Percentiles rank a stretch among this genome's conserved stretches.
These are phyloP conservation scores for Trachelus iudaicus DNA, from an alignment of 2,888 invertebrate genomes.

Conservation along the genomic window DNA sequence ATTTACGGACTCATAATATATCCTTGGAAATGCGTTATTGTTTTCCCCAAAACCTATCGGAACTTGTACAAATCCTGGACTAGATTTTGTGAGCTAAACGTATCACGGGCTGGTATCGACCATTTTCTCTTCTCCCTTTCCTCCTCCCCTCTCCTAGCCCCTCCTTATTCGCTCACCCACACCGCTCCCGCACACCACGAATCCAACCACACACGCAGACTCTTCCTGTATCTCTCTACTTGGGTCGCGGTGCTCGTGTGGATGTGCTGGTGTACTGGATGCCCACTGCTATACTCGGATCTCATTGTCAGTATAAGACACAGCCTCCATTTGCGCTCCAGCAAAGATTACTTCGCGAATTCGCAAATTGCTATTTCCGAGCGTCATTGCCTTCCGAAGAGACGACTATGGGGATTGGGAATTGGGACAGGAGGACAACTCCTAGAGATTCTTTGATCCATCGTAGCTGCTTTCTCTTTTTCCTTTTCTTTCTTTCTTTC, in stretches of 20 bases:
- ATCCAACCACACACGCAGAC: not conserved
- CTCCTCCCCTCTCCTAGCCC: accelerated
- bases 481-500: not conserved
- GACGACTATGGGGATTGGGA: not conserved
- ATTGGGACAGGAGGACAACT: not conserved
- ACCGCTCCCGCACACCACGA: not conserved
- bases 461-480: not conserved
- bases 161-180: not conserved
- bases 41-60: not conserved
- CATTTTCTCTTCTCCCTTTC: not conserved
- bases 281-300: not conserved
- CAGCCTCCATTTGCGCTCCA: not conserved
- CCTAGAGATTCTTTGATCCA: not conserved
- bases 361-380: not conserved
- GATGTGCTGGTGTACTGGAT: not conserved
- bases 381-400: not conserved
- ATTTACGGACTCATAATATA: not conserved
- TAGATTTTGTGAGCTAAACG: not conserved
- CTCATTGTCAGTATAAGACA: not conserved
- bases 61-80: not conserved
- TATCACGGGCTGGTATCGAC: not conserved
- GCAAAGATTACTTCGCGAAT: not conserved
- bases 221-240: not conserved
- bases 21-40: not conserved
- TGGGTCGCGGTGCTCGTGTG: not conserved